Evolutionary conservation across 2,113 vertebrate species (phyloP).

Genomic region (Cricetomys ansorgei): DNA sequence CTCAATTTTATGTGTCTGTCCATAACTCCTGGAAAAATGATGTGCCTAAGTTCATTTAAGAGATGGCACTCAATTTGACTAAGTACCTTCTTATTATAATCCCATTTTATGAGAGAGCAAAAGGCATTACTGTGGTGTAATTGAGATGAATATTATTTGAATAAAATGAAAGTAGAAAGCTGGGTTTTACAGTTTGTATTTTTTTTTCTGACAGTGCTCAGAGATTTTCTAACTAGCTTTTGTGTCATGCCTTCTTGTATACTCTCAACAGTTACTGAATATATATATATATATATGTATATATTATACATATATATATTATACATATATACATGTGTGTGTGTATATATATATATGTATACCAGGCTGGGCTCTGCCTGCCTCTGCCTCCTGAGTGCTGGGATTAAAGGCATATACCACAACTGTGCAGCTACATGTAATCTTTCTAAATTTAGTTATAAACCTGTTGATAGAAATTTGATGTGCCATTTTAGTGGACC

Average conservation of each 20-base stretch:
- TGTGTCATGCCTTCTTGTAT: neutral
- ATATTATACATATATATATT: too few relatives aligned
- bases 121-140: neutral
- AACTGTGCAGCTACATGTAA: too few relatives aligned
- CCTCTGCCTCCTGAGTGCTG: too few relatives aligned
- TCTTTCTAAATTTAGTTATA: conserved; percentile 3
- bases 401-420: too few relatives aligned
- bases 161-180: neutral
- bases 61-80: neutral
- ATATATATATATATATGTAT: too few relatives aligned
- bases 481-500: neutral
- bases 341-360: too few relatives aligned
- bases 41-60: neutral
- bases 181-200: neutral
- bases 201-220: neutral
- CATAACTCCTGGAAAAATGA: neutral
- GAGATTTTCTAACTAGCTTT: too few relatives aligned
- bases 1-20: neutral
- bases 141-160: neutral
- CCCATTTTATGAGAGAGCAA: neutral
- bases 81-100: neutral
- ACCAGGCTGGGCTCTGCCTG: too few relatives aligned
- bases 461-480: neutral
- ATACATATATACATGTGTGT: too few relatives aligned
- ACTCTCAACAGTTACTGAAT: neutral